phyloP scores from a whole-genome alignment of 2,888 invertebrate species.

The Amiota mariae region DNA sequence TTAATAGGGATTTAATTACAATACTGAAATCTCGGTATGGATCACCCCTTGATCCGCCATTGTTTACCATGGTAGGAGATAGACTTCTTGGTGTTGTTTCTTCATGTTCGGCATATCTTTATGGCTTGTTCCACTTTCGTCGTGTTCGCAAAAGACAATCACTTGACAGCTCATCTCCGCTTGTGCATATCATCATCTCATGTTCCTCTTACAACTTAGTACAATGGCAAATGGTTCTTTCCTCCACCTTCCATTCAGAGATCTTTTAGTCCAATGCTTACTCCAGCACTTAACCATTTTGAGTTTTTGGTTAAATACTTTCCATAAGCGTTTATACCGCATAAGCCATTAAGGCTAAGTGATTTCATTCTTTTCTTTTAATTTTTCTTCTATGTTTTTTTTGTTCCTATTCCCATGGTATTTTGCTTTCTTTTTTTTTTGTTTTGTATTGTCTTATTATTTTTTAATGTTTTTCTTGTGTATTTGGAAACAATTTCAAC shows the following conservation, averaged over 20 bases:
- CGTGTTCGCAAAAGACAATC: slow-evolving; percentile 53
- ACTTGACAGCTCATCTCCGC: slow-evolving; percentile 54
- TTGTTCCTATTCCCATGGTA: slow-evolving; percentile 49
- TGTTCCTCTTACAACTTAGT: slow-evolving; percentile 25
- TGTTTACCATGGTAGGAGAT: not conserved
- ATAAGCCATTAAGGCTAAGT: slow-evolving; percentile 72
- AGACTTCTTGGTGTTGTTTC: not conserved
- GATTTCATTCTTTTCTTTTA: slow-evolving; percentile 61
- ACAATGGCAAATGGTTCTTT: slow-evolving; percentile 26
- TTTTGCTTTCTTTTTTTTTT: slow-evolving; percentile 5
- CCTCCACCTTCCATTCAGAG: slow-evolving; percentile 6
- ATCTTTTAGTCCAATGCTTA: not conserved
- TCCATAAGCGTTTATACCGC: slow-evolving; percentile 42
- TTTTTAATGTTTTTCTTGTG: slow-evolving; percentile 30
- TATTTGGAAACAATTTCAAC: slow-evolving; percentile 46
- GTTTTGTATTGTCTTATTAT: not conserved
- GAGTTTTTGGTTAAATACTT: slow-evolving; percentile 66
- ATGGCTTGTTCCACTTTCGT: slow-evolving; percentile 27
- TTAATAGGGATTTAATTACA: too few species aligned
- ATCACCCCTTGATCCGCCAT: not conserved
- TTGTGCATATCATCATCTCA: slow-evolving; percentile 16
- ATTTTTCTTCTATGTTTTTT: not conserved
- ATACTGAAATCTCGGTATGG: too few species aligned
- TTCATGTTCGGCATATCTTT: slow-evolving; percentile 13
- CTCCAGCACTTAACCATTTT: slow-evolving; percentile 23